Evolutionary conservation across 2,888 invertebrate genomes (phyloP), one percentile per base, ranked within the genome.

Genomic region (Caenorhabditis sinica): DNA sequence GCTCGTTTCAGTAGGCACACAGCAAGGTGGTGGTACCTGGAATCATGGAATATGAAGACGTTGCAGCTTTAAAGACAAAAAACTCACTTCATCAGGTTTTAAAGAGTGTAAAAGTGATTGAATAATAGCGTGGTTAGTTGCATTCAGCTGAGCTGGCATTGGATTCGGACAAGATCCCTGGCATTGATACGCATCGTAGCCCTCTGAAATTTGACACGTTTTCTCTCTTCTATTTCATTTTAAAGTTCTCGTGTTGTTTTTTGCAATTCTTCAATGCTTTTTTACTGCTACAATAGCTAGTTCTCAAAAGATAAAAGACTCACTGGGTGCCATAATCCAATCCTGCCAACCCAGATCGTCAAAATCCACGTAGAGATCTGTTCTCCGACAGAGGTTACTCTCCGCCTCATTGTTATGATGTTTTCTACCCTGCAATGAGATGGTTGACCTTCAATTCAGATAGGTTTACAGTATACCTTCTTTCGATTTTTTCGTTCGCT

Each of bases 101-200:
- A 97, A 96, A 87, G 96, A 96, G 94, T 98, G 96, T 93, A 98
- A 96, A 93, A 98, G 95, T 88, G 96, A 97, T 94, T 99, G 98
- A 92, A 99, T 96, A 92, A 98, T 97, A 89, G 98, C 98, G 94
- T 98, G 98, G 94, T 99, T 98, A 83, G 98, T 98, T 89, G 97
- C 96, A 94, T 98, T 98, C 74, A 97, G 94, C 94, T 97, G 96
- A 91, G 97, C 96, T 73, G 97, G 95, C 92, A 98, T 94, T 36
- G 98, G 98, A 93, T 96, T 97, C 66, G 96, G 96, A 93, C 98
- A 99, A 93, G 96, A 96, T 33, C 98, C 98, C 92, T 96, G 95
- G 94, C 98, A 99, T 94, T 96, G 97, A 94, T 95, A 97, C 13
- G 98, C 98, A 93, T 97, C 96, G 94, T 92, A 92, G 56, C 90